Conservation (phyloP, 2,113 vertebrate species). For the Eurystomus gularis region DNA sequence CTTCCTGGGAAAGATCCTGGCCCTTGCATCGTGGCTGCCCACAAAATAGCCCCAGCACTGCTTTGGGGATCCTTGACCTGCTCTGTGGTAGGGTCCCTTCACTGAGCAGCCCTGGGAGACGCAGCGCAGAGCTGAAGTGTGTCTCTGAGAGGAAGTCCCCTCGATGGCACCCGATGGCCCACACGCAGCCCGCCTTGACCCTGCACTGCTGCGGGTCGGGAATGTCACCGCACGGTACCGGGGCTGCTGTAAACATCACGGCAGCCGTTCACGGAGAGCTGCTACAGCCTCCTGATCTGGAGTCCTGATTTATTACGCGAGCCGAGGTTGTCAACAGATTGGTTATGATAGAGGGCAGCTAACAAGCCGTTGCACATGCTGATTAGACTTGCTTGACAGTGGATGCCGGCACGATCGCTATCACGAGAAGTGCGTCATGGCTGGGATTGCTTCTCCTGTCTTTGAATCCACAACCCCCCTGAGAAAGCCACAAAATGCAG, state of each 20-base stretch:
- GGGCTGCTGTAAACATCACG: not conserved
- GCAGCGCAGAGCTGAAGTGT: accelerated
- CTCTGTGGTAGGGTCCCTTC: not conserved
- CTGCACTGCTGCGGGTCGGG: not conserved
- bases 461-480: not conserved
- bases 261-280: not conserved
- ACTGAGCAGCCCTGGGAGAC: not conserved
- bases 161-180: accelerated
- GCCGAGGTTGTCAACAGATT: not conserved
- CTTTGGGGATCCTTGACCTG: not conserved
- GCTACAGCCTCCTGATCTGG: not conserved
- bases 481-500: not conserved
- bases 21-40: not conserved
- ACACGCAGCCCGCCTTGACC: not conserved
- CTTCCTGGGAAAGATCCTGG: not conserved
- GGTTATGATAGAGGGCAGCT: not conserved
- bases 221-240: accelerated
- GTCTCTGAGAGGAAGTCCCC: not conserved
- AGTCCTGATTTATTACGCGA: not conserved
- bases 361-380: not conserved
- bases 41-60: not conserved
- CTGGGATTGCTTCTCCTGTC: not conserved
- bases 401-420: not conserved
- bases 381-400: not conserved
- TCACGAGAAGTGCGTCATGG: not conserved